Base-by-base conservation (phyloP, 2,113 vertebrate genomes). In the Oryzias woworae region DNA sequence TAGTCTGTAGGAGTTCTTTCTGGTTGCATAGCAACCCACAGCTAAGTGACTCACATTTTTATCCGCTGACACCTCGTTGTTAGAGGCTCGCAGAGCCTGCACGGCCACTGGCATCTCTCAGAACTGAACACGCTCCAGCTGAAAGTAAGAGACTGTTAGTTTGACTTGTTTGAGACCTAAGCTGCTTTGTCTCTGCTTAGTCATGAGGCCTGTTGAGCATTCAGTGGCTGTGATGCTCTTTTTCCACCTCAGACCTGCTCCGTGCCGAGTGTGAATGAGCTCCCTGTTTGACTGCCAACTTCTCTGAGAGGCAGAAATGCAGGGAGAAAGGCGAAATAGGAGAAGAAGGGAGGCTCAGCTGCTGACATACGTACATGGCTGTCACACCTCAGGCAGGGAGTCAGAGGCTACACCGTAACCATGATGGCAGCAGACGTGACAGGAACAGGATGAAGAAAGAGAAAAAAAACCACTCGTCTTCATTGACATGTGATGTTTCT, bases 281-380 rank as follows among this genome's bases (percentile, higher is more conserved):
- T 76, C 51, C 78, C 73, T 85, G 85, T 87, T 85, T 49, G 58
- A 69, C 62, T 83, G 88, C 84, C 88, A 88, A 84, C 73, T 65
- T 81, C 77, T 71, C 60, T 58, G 62, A 70, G 60, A 77, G 45
- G 74, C 54, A 63, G 48, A 70, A 16, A 62, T 23, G 69, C 16
- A 67, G 60, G 47, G 41, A 20, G 22, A 58, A 50, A 36, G 36
- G 36, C 36, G 36, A 2, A 36, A 36, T 36, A 10, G 8, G 36
- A 36, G 36, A 36, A 36, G 36, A 36, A 36, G 10, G 36, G 36
- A 36, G 36, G 10, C 36, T 36, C 36, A 36, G 36, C 36, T 36
- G 36, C 36, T 36, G 36, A 36, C 36, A 36, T 36, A 36, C 36
- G 10, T 36, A 36, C 36, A 36, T 36, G 36, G 36, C 36, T 36